A percentile compares a stretch with the other conserved stretches of the same genome.
These are phyloP conservation scores for Tetragnatha versicolor DNA, from an alignment of 1,140 invertebrate species.

Conservation along the genomic window DNA sequence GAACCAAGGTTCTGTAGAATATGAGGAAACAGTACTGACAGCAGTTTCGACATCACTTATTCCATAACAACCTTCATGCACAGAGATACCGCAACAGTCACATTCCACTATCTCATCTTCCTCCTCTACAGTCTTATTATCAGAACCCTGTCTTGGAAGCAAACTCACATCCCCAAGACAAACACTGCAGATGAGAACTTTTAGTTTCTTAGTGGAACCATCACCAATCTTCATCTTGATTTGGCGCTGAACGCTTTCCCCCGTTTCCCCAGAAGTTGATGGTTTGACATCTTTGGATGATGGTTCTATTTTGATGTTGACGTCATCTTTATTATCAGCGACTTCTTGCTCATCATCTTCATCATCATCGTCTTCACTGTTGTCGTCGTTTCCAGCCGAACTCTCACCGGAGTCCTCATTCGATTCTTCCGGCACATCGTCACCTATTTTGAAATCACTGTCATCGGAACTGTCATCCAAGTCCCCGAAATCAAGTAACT, in stretches of 20 bases:
- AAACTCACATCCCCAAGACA: slow-evolving; percentile 81
- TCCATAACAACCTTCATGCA: slow-evolving; percentile 97
- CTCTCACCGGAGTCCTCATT: slow-evolving; percentile 52
- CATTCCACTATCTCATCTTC: slow-evolving; percentile 97
- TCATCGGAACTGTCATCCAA: slow-evolving; percentile 92
- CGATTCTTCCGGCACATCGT: slow-evolving; percentile 70
- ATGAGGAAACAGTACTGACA: slow-evolving; percentile 86
- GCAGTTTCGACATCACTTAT: slow-evolving; percentile 90
- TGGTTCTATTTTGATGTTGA: not conserved
- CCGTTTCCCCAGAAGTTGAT: not conserved
- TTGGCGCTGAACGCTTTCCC: slow-evolving; percentile 18
- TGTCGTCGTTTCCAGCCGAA: slow-evolving; percentile 54
- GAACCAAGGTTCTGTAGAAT: slow-evolving; percentile 96
- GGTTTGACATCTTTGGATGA: not conserved
- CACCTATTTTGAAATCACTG: slow-evolving; percentile 92
- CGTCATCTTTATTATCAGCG: slow-evolving; percentile 27
- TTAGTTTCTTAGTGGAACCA: slow-evolving; percentile 58
- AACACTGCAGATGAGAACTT: slow-evolving; percentile 84
- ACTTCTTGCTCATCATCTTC: slow-evolving; percentile 36
- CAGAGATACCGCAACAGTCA: slow-evolving; percentile 93
- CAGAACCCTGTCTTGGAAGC: slow-evolving; percentile 24
- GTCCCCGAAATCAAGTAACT: slow-evolving; percentile 80
- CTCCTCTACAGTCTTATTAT: slow-evolving; percentile 76
- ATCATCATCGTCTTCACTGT: slow-evolving; percentile 49
- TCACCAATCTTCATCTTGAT: slow-evolving; percentile 19